Percentiles rank a stretch among this genome's conserved stretches.
These are phyloP conservation scores for Xanthia icteritia DNA, from an alignment of 2,888 invertebrate species.

Conservation along the genomic window DNA sequence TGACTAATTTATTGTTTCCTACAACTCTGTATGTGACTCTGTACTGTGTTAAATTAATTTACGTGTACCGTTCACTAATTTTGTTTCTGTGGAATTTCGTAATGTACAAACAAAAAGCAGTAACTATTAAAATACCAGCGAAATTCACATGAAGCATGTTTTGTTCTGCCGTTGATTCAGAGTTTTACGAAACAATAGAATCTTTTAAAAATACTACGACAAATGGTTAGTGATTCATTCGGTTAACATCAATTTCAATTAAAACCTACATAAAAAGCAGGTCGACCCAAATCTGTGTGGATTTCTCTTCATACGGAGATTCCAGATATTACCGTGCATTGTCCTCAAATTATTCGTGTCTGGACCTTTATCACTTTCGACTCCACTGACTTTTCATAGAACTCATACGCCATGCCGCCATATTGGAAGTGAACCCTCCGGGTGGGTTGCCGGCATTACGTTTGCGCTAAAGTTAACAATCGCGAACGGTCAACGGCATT, in stretches of 20 bases:
- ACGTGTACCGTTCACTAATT: background rate
- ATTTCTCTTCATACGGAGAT: background rate
- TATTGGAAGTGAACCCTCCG: no score
- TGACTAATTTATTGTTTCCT: constrained; percentile 32
- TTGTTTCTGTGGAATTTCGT: background rate
- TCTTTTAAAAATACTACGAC: background rate
- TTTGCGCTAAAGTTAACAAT: no score
- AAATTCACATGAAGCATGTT: background rate
- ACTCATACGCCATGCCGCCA: no score
- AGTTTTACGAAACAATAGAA: background rate
- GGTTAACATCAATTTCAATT: background rate
- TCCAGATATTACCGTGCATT: background rate
- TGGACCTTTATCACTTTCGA: background rate
- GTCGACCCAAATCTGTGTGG: background rate
- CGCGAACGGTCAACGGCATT: no score
- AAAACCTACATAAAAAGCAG: background rate
- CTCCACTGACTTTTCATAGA: no score
- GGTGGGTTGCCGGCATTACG: no score
- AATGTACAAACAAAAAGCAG: background rate
- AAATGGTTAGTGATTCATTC: background rate
- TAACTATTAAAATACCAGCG: background rate
- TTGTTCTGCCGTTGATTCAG: background rate
- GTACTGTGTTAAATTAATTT: background rate
- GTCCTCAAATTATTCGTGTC: background rate
- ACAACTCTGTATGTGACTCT: background rate